Base-by-base conservation (phyloP, 2,888 invertebrate genomes). In the Drosophila recens region DNA sequence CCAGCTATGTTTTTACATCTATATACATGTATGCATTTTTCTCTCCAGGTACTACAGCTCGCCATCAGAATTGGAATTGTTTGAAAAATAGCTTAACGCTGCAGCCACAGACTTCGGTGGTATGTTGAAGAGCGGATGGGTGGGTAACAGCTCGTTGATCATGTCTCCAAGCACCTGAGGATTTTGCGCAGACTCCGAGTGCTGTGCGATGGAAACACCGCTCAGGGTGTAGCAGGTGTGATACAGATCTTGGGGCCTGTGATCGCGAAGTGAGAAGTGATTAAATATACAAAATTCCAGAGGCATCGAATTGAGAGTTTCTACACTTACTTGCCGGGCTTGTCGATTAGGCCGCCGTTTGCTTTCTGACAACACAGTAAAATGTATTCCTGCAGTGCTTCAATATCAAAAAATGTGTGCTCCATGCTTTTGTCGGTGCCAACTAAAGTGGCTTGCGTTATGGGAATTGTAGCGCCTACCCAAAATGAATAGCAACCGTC, bases 401-500 rank as follows among this genome's bases (percentile, higher is more conserved):
- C 94, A 92, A 96, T 96, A 92, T 98, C 94, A 90, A 98, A 98
- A 67, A 99, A 68, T 0, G 91, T 78, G 20, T 89, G 86, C 10
- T 89, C 87, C 43, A 90, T 77, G 3, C 75, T 69, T 13, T 90
- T 84, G 5, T 82, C 86, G 63, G 56, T 53, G 3, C 65, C 93
- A 15, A 93, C 91, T 57, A 97, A 93, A 75, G 97, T 94, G 67
- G 95, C 95, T 91, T 98, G 97, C 46, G 98, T 94, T 48, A 99
- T 94, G 20, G 98, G 97, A 91, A 99, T 97, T 48, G 96, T 95
- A 54, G 97, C 98, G 33, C 98, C 98, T 93, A 98, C 98, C 99
- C 99, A 99, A 93, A 99, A 99, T 0, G 98, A 98, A 92, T 99
- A 99, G 92, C 99, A 99, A 3, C 97, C 97, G 94, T 99, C 99